Evolutionary conservation across 2,797 vertebrate genomes (phyloP).

Genomic region (Mus minutoides): DNA sequence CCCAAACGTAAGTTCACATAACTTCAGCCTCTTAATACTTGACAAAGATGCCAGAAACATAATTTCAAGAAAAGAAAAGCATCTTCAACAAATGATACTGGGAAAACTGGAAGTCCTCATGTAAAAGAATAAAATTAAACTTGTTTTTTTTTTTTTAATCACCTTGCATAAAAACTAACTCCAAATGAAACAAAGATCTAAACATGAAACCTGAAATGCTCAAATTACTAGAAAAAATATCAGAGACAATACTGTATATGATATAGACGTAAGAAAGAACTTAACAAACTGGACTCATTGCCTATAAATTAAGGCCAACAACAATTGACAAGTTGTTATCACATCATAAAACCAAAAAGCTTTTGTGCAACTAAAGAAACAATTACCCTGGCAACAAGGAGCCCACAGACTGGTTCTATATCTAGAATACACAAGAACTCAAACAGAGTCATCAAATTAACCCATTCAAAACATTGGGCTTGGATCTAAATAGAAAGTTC

Average conservation of each 20-base stretch:
- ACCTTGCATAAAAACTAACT: not conserved
- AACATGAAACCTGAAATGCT: not conserved
- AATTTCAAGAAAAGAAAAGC: not conserved
- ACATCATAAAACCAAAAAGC: not conserved
- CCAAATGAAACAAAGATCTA: not conserved
- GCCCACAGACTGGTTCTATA: not conserved
- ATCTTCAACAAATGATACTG: too few relatives aligned
- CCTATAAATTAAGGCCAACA: not conserved
- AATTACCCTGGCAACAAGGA: not conserved
- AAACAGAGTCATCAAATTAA: not conserved
- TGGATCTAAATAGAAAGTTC: not conserved
- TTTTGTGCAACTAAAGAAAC: not conserved
- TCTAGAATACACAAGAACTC: not conserved
- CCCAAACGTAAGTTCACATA: not conserved
- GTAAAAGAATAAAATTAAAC: not conserved
- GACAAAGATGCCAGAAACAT: not conserved
- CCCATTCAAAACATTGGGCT: not conserved
- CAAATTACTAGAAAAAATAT: not conserved
- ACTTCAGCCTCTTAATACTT: not conserved
- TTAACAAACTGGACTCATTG: not conserved
- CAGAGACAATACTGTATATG: not conserved
- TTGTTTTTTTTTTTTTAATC: not conserved
- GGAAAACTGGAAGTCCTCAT: not conserved
- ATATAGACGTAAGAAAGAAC: not conserved
- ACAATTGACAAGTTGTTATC: not conserved